A percentile compares a stretch with the other conserved stretches of the same genome.
Conservation (phyloP, 2,113 vertebrate species). For the Passerina amoena region DNA sequence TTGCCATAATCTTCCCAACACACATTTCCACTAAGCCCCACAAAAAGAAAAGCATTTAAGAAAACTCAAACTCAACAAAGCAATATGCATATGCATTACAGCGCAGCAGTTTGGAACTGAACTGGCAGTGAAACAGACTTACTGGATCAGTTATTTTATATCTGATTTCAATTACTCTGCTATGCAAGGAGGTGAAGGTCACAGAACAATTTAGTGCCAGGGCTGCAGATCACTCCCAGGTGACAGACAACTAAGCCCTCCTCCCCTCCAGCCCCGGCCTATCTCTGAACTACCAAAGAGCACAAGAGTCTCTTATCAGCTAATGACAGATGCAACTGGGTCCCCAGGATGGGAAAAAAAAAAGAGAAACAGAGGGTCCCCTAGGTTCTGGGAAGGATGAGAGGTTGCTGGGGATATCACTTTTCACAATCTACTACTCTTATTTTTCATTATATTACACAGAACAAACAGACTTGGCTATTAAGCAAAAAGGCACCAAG, state of each 20-base stretch:
- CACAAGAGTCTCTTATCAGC: constrained; percentile 52
- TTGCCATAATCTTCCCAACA: neutral
- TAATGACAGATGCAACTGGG: constrained; percentile 31
- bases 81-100: constrained; percentile 15
- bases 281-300: neutral
- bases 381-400: neutral
- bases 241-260: constrained; percentile 8
- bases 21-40: neutral
- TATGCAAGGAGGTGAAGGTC: constrained; percentile 41
- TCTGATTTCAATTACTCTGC: constrained; percentile 37
- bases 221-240: constrained; percentile 14
- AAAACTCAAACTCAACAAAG: neutral
- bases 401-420: neutral
- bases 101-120: neutral
- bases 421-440: neutral
- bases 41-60: neutral
- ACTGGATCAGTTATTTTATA: neutral
- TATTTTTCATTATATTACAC: constrained; percentile 42
- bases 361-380: neutral
- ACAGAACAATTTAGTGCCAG: constrained; percentile 28
- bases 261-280: neutral
- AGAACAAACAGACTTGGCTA: constrained; percentile 36
- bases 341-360: neutral
- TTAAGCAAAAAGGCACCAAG: constrained; percentile 37
- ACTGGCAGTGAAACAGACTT: neutral